Conservation (phyloP, 2,797 vertebrate species). For the Cyprinodon diabolis region DNA sequence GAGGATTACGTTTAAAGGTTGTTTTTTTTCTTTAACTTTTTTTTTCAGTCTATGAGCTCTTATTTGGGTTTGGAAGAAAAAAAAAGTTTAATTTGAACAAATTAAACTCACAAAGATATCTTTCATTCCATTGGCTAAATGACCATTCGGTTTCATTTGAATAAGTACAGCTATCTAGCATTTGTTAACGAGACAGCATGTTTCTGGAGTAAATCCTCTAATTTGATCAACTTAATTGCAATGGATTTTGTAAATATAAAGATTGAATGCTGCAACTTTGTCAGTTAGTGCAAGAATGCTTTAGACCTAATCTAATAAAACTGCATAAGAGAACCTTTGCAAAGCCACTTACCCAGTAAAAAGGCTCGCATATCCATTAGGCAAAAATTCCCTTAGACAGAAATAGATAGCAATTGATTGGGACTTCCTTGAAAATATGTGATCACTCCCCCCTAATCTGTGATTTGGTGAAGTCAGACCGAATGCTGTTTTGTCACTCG, state of each 20-base stretch:
- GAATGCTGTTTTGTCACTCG: conserved; percentile 73
- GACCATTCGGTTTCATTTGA: conserved; percentile 79
- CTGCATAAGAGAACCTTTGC: conserved; percentile 76
- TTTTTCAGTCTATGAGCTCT: neutral
- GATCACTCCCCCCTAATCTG: conserved; percentile 74
- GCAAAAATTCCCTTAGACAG: conserved; percentile 78
- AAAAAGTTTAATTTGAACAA: conserved; percentile 70
- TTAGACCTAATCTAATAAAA: conserved; percentile 85
- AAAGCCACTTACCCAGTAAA: conserved; percentile 80
- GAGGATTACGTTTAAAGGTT: neutral
- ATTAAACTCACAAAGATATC: conserved; percentile 76
- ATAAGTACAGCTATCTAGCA: conserved; percentile 79
- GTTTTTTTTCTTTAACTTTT: neutral
- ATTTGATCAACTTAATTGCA: conserved; percentile 86
- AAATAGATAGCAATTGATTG: conserved; percentile 83
- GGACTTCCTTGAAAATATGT: conserved; percentile 83
- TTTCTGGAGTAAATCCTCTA: conserved; percentile 80
- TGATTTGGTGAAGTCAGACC: conserved; percentile 78
- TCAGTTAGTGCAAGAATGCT: conserved; percentile 82
- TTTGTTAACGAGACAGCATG: conserved; percentile 80
- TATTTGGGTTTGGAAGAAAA: neutral
- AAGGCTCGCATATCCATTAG: conserved; percentile 80
- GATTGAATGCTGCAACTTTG: conserved; percentile 84
- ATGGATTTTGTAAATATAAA: conserved; percentile 86
- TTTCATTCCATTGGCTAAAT: conserved; percentile 81